Conservation (phyloP, 2,888 invertebrate genomes). For the Leucoma salicis region DNA sequence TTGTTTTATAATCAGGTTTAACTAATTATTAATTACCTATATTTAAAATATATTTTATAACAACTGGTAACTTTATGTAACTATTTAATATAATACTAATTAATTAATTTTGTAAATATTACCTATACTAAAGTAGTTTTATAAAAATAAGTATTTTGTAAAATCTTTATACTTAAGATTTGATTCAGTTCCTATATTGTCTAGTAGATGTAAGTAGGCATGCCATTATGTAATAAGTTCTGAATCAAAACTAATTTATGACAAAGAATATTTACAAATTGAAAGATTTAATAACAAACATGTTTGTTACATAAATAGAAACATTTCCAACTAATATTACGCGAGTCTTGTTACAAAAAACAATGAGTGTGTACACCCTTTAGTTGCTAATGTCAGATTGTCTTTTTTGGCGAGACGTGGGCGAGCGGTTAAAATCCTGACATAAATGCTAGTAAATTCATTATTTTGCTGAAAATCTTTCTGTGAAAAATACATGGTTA, state of each 20-base stretch:
- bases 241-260: conserved; percentile 12
- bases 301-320: conserved; percentile 12
- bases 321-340: conserved; percentile 16
- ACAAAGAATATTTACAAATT: conserved; percentile 14
- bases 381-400: no score
- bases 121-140: conserved; percentile 18
- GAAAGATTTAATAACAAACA: conserved; percentile 14
- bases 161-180: conserved; percentile 11
- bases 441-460: no score
- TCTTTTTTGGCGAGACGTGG: no score
- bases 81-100: conserved; percentile 23
- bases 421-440: no score
- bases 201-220: conserved; percentile 7
- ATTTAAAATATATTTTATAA: conserved; percentile 18
- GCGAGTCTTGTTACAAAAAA: no score
- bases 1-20: no score
- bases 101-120: no score
- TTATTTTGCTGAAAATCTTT: no score
- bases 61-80: conserved; percentile 39
- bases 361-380: no score
- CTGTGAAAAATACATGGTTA: no score
- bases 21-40: neutral
- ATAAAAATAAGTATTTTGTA: conserved; percentile 28
- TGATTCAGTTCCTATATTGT: conserved; percentile 2
- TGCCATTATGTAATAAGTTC: conserved; percentile 3